Conservation (phyloP, 2,888 invertebrate genomes). For the Drosophila buzzatii region DNA sequence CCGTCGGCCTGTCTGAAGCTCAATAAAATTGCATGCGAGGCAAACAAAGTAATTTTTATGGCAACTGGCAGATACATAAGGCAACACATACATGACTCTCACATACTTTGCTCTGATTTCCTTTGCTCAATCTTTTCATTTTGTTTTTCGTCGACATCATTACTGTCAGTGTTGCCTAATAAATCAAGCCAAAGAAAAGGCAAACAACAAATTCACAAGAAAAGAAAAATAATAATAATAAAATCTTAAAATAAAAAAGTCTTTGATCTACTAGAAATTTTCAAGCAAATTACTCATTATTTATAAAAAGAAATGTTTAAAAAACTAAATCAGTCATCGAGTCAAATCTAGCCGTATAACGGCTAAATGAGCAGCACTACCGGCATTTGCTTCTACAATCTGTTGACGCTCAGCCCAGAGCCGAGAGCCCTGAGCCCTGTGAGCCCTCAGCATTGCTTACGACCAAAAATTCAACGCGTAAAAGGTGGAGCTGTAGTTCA, state of each 20-base stretch:
- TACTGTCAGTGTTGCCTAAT: constrained; percentile 41
- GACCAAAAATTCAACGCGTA: constrained; percentile 55
- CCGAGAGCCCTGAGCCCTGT: constrained; percentile 5
- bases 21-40: constrained; percentile 76
- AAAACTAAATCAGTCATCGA: no score
- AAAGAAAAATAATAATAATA: background rate
- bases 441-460: constrained; percentile 34
- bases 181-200: constrained; percentile 10
- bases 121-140: constrained; percentile 25
- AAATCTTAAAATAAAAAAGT: background rate
- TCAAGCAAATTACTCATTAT: no score
- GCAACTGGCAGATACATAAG: constrained; percentile 33
- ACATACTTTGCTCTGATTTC: constrained; percentile 51
- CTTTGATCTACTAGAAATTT: background rate
- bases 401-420: constrained; percentile 55
- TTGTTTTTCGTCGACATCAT: constrained; percentile 50
- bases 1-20: constrained; percentile 44
- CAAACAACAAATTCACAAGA: no score
- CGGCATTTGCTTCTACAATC: constrained; percentile 33
- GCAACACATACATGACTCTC: constrained; percentile 23
- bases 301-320: no score
- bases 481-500: constrained; percentile 78
- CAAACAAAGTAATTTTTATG: constrained; percentile 80
- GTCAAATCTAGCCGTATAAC: background rate
- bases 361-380: background rate